Evolutionary conservation across 1,140 invertebrate species (phyloP), one percentile per base, ranked within the genome.

Genomic region (Tetragnatha versicolor): DNA sequence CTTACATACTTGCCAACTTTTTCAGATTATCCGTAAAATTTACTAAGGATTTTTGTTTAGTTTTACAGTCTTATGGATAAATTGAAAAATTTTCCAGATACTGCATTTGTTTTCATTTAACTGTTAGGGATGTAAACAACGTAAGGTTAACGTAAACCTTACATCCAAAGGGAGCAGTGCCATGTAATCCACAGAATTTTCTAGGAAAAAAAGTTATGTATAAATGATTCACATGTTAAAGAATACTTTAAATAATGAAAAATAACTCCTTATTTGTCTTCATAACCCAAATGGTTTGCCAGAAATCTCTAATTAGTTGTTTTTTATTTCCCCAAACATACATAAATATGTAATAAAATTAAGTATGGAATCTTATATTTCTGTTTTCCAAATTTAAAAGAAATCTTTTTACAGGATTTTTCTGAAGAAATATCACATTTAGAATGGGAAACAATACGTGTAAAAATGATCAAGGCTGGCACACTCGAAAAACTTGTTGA

Each of bases 401-500:
- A 55, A 78, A 22, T 17, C 81, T 55, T 72, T 63, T 39, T 79
- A 14, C 45, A 84, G 82, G 83, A 85, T 37, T 82, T 77, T 37
- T 82, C 84, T 35, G 86, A 86, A 42, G 93, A 94, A 87, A 95
- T 96, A 81, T 96, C 95, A 29, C 95, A 97, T 87, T 86, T 99
- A 83, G 97, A 98, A 90, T 99, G 97, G 97, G 97, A 99, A 88
- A 98, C 97, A n/a, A 94, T 98, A 75, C 90, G 96, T 77, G 94
- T 98, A 22, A 90, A 95, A 53, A 94, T 98, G 81, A 91, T 99
- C 45, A 98, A 98, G 88, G 96, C 95, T 1, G 98, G 96, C n/a
- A 97, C 96, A 0, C 89, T 99, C 69, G 92, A 95, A 81, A 91
- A 92, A 82, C 88, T 99, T 69, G 94, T 99, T 22, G 96, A 98